Conservation (phyloP, 2,797 vertebrate genomes). For the Acestrorhynchus altus region DNA sequence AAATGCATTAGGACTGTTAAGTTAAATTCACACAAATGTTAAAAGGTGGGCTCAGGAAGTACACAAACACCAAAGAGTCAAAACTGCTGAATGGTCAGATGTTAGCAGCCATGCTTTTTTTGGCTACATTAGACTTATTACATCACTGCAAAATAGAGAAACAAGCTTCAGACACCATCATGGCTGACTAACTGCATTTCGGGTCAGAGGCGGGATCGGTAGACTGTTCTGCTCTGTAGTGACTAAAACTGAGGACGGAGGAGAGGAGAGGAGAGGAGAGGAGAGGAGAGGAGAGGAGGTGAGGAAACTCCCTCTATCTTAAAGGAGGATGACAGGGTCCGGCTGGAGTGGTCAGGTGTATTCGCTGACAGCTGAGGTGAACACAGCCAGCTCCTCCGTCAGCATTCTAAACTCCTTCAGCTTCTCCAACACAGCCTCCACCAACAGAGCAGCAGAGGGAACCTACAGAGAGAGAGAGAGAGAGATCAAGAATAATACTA, state of each 20-base stretch:
- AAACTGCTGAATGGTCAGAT: no score
- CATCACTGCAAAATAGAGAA: no score
- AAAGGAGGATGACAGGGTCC: conserved; percentile 38
- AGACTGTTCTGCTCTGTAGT: not conserved
- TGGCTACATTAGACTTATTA: no score
- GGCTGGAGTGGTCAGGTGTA: conserved; percentile 42
- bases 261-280: conserved; percentile 26
- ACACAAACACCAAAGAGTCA: no score
- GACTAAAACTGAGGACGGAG: conserved; percentile 27
- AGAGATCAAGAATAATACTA: conserved; percentile 52
- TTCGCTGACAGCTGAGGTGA: conserved; percentile 59
- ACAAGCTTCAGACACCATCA: no score
- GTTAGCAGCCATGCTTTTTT: no score
- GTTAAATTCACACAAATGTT: no score
- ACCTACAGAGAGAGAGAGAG: conserved; percentile 77
- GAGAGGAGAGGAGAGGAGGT: conserved; percentile 47
- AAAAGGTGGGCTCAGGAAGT: no score
- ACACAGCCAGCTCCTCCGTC: conserved; percentile 85
- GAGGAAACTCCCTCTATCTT: conserved; percentile 40
- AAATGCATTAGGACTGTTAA: no score
- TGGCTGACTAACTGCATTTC: no score
- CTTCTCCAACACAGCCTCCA: conserved; percentile 89
- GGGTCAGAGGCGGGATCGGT: no score
- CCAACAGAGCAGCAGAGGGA: conserved; percentile 88
- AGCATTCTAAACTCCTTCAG: conserved; percentile 92